Base-by-base conservation (phyloP, 2,888 invertebrate genomes). In the Melanotus villosus region DNA sequence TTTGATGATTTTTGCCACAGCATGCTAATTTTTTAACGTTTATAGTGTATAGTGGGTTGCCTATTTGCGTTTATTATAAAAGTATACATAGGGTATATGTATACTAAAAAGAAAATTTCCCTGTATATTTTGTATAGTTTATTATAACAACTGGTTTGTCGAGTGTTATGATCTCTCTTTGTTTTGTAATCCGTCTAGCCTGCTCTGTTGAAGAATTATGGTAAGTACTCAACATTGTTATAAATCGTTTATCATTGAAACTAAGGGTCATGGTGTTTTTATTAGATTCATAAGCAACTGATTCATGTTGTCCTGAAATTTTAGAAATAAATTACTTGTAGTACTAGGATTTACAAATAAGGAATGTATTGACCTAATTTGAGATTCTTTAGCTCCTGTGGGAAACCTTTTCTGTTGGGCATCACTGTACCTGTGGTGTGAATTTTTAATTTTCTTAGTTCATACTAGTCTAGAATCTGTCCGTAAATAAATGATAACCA, bases 181-280 rank as follows among this genome's bases (percentile, higher is more conserved):
- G 68, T 66, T 54, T 66, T 38, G 23, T 60, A 52, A 43, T 34
- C 66, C 70, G 68, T n/a, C 59, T 59, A 50, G 57, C 54, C 23
- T 26, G 38, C 12, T 47, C 64, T 58, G 66, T 58, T 69, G 38
- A 63, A 64, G 71, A 63, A 52, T 68, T 70, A 65, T 65, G 43
- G 10, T 30, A 56, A 56, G 70, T 76, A 45, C 71, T 72, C 30
- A 75, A 58, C 62, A 74, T 64, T 19, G 71, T 67, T 19, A 74
- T 70, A n/a, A 73, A 57, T 47, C 74, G 68, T 47, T 77, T 76
- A 43, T 70, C 70, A 54, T 73, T 74, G 70, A 71, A 76, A 16
- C 71, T 63, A n/a, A n/a, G n/a, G n/a, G n/a, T n/a, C n/a, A n/a
- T n/a, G n/a, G n/a, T n/a, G n/a, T n/a, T n/a, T n/a, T n/a, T n/a